Conservation (phyloP, 2,797 vertebrate species). For the Myotis vivesi region DNA sequence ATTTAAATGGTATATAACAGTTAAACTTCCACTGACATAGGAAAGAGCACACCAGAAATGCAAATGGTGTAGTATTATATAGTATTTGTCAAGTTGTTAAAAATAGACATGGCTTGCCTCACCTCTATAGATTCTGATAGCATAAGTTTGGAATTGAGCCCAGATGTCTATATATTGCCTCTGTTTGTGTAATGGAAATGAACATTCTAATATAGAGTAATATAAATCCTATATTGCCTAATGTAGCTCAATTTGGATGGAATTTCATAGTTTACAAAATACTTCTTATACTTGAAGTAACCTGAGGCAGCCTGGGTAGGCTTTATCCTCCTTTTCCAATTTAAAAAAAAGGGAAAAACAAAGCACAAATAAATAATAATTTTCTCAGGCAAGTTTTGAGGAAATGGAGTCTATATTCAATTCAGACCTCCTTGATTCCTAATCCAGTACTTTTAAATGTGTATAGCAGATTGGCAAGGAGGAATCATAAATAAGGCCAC, state of each 20-base stretch:
- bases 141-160: not conserved
- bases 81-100: slow-evolving; percentile 20
- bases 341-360: not conserved
- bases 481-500: not conserved
- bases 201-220: slow-evolving; percentile 17
- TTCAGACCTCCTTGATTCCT: not conserved
- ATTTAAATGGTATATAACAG: not conserved
- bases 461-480: not conserved
- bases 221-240: not conserved
- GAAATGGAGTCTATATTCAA: not conserved
- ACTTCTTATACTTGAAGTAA: not conserved
- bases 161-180: not conserved
- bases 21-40: not conserved
- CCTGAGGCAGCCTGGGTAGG: not conserved
- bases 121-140: slow-evolving; percentile 6
- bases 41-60: not conserved
- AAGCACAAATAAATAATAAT: not conserved
- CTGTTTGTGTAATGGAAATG: slow-evolving; percentile 11
- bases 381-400: slow-evolving; percentile 32
- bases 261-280: slow-evolving; percentile 32
- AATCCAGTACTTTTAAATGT: slow-evolving; percentile 27
- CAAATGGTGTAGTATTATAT: not conserved
- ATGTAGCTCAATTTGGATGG: not conserved
- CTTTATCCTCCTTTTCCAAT: slow-evolving; percentile 15
- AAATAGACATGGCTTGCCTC: not conserved